Conservation (phyloP, 2,888 invertebrate genomes). For the Drosophila putrida region DNA sequence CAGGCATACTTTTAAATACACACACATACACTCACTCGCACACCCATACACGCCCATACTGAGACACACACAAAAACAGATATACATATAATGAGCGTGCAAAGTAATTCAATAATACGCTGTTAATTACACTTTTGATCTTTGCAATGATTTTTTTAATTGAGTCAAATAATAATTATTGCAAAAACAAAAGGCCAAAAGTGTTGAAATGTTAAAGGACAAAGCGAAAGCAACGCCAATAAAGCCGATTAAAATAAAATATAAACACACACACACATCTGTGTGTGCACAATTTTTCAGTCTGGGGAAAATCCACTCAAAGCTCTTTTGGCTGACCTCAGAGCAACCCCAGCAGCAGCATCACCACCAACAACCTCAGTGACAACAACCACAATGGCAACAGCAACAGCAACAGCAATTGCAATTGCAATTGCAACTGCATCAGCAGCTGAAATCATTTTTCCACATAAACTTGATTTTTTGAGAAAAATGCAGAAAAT, state of each 20-base stretch:
- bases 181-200: conserved; percentile 21
- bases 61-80: neutral
- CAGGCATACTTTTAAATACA: neutral
- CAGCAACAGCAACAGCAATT: neutral
- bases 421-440: conserved; percentile 4
- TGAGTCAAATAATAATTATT: conserved; percentile 53
- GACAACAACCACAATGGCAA: conserved; percentile 2
- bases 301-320: conserved; percentile 20
- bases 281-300: conserved; percentile 1
- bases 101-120: conserved; percentile 62
- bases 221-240: conserved; percentile 13
- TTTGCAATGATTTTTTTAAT: conserved; percentile 55
- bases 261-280: neutral
- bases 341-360: neutral
- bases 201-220: conserved; percentile 20
- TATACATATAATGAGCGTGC: conserved; percentile 45
- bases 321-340: conserved; percentile 30
- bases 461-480: conserved; percentile 28
- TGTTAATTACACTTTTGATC: conserved; percentile 75
- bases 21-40: neutral
- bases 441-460: conserved; percentile 16
- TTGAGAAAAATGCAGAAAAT: conserved; percentile 16
- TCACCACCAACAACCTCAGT: neutral
- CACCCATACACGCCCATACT: neutral
- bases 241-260: conserved; percentile 32